phyloP scores from a whole-genome alignment of 2,888 invertebrate genomes.

The Microplitis manilae region DNA sequence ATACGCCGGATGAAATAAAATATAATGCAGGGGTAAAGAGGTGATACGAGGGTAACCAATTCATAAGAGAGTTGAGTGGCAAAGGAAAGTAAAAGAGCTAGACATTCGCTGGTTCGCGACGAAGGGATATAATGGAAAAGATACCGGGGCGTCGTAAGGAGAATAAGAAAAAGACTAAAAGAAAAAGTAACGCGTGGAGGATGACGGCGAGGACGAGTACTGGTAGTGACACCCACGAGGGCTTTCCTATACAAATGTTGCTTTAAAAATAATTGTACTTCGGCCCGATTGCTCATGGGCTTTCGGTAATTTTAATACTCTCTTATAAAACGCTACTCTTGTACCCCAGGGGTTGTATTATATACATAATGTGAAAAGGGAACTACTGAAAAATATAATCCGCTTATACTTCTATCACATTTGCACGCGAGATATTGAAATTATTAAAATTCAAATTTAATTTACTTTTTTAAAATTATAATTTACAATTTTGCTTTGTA shows the following conservation, averaged over 20 bases:
- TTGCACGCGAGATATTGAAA: slow-evolving; percentile 16
- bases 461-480: background rate
- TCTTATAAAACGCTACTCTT: slow-evolving; percentile 44
- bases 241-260: slow-evolving; percentile 39
- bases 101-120: slow-evolving; percentile 30
- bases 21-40: background rate
- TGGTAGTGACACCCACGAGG: slow-evolving; percentile 35
- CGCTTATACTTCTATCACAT: slow-evolving; percentile 19
- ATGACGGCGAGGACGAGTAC: slow-evolving; percentile 29
- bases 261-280: slow-evolving; percentile 53
- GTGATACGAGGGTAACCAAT: slow-evolving; percentile 27
- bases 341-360: slow-evolving; percentile 32
- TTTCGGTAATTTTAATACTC: slow-evolving; percentile 52
- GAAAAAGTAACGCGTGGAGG: background rate
- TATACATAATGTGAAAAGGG: slow-evolving; percentile 20
- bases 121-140: slow-evolving; percentile 42
- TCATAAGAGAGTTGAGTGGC: slow-evolving; percentile 13
- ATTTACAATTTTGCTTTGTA: background rate
- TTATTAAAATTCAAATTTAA: slow-evolving; percentile 44
- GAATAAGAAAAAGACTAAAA: slow-evolving; percentile 17
- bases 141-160: slow-evolving; percentile 40
- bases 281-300: slow-evolving; percentile 39
- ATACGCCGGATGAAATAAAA: slow-evolving; percentile 22
- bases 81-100: slow-evolving; percentile 14
- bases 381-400: slow-evolving; percentile 14